Evolutionary conservation across 2,797 vertebrate species (phyloP).

Genomic region (Anguilla megastoma): DNA sequence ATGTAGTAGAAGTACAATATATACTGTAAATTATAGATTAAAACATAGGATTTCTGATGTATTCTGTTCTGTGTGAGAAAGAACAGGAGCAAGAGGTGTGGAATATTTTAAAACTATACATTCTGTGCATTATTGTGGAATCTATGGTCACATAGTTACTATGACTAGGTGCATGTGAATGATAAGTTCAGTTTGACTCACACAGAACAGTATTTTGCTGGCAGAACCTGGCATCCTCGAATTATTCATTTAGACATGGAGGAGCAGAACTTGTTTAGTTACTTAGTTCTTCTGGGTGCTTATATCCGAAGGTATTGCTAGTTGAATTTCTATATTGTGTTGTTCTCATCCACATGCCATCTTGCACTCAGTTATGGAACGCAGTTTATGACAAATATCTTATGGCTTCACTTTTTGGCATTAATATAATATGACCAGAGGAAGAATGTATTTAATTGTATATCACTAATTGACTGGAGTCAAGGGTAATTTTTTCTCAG

Average conservation of each 20-base stretch:
- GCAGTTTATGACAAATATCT: neutral
- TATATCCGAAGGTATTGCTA: neutral
- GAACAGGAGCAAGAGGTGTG: neutral
- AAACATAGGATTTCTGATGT: conserved; percentile 7
- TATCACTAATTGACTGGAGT: neutral
- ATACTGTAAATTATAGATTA: conserved; percentile 21
- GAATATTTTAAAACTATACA: conserved; percentile 8
- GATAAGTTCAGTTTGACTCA: neutral
- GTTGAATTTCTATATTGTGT: neutral
- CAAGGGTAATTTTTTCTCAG: neutral
- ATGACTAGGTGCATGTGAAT: neutral
- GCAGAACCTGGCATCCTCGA: neutral
- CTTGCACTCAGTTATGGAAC: neutral
- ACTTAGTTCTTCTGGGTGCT: neutral
- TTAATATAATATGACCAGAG: neutral
- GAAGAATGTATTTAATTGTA: neutral
- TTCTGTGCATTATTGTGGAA: neutral
- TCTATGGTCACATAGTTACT: neutral
- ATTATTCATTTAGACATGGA: neutral
- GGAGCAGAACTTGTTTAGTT: neutral
- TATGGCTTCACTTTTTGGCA: neutral
- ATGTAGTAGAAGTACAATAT: conserved; percentile 5
- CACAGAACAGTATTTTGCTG: neutral
- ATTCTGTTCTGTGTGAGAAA: conserved; percentile 12
- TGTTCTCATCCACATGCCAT: neutral